phyloP scores from a whole-genome alignment of 1,140 invertebrate species.

The Drosophila pachea region DNA sequence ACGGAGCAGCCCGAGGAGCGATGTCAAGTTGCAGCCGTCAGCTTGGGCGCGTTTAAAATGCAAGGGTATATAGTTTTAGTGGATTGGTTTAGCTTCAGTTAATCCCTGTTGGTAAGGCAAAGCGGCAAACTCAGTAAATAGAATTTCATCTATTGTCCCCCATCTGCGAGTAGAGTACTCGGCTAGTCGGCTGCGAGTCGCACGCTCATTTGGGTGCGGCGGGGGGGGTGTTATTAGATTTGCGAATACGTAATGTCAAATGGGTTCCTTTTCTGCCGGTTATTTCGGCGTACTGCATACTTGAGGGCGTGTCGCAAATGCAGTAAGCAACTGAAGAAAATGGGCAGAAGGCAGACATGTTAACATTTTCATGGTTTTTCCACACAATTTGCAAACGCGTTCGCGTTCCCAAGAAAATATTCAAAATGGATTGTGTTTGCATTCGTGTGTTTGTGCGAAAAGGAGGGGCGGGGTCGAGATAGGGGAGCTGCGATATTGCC shows the following conservation, averaged over 20 bases:
- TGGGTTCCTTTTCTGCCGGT: constrained; percentile 29
- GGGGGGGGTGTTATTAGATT: constrained; percentile 55
- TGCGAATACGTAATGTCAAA: constrained; percentile 59
- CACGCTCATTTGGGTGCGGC: background rate
- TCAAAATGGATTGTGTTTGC: constrained; percentile 65
- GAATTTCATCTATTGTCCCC: too few species aligned
- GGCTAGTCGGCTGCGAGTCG: too few species aligned
- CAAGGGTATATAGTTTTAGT: background rate
- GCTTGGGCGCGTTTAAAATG: background rate
- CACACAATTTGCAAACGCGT: constrained; percentile 50
- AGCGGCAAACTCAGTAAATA: too few species aligned
- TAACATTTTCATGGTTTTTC: constrained; percentile 72
- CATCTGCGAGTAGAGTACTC: too few species aligned
- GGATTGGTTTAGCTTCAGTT: background rate
- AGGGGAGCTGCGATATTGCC: constrained; percentile 37
- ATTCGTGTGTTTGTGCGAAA: constrained; percentile 14
- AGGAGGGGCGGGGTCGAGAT: background rate
- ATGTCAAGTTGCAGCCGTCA: constrained; percentile 44
- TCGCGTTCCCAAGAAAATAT: constrained; percentile 43
- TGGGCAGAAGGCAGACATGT: constrained; percentile 39
- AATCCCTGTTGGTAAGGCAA: too few species aligned
- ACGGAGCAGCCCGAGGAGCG: constrained; percentile 15
- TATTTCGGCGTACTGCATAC: constrained; percentile 40
- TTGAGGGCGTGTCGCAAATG: constrained; percentile 41
- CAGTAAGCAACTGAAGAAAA: constrained; percentile 23